Percentiles rank a stretch among this genome's conserved stretches.
Conservation (phyloP, 2,888 invertebrate species). For the Lepeophtheirus nordmannii region DNA sequence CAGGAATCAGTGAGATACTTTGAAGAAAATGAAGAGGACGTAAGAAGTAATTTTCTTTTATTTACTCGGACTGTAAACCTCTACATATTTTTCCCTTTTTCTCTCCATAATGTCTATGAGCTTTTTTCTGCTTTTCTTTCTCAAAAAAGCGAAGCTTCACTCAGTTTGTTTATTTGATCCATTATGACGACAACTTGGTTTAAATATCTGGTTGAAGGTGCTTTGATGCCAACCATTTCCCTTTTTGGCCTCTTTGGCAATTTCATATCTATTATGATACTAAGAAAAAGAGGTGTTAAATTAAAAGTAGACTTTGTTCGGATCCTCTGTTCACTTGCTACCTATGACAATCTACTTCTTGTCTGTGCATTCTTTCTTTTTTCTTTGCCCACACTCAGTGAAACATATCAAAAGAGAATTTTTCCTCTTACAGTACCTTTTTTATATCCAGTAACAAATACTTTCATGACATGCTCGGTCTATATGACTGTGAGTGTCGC, state of each 20-base stretch:
- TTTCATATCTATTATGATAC: constrained; percentile 4
- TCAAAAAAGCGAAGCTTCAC: too few relatives aligned
- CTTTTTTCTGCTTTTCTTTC: too few relatives aligned
- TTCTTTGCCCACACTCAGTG: constrained; percentile 4
- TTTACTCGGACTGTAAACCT: too few relatives aligned
- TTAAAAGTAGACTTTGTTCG: constrained; percentile 12
- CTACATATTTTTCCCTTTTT: too few relatives aligned
- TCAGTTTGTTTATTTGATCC: too few relatives aligned
- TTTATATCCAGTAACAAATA: constrained; percentile 16
- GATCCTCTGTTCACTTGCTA: constrained; percentile 3
- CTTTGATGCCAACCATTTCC: constrained; percentile 11
- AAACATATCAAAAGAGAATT: background rate
- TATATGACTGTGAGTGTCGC: constrained; percentile 18
- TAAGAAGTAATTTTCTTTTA: too few relatives aligned
- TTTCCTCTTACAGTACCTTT: constrained; percentile 16
- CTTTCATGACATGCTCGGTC: constrained; percentile 12
- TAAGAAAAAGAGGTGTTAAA: constrained; percentile 7
- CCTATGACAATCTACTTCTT: constrained; percentile 17
- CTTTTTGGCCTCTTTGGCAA: constrained; percentile 16
- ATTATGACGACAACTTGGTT: background rate
- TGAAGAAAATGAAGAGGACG: too few relatives aligned
- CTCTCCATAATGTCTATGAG: too few relatives aligned
- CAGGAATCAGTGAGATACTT: too few relatives aligned
- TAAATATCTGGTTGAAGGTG: constrained; percentile 15
- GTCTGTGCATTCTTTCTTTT: constrained; percentile 10